Conservation (phyloP, 2,113 vertebrate genomes). For the Larimichthys polyactis region DNA sequence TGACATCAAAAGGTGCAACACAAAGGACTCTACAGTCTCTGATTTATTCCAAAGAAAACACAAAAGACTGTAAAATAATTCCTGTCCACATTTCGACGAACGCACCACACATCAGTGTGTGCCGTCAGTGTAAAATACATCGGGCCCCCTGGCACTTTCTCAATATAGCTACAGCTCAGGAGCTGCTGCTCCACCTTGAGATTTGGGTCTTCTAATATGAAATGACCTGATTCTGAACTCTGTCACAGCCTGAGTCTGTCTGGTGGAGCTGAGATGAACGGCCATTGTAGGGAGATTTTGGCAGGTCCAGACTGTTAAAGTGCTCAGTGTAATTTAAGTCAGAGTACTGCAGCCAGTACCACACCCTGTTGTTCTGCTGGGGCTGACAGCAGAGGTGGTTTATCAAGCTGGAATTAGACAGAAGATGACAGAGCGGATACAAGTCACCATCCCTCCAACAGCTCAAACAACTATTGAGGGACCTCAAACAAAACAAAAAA, state of each 20-base stretch:
- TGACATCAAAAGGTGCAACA: conserved; percentile 29
- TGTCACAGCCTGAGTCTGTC: conserved; percentile 61
- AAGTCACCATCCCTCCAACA: background rate
- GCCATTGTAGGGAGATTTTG: conserved; percentile 47
- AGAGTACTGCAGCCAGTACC: conserved; percentile 9
- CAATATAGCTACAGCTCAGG: conserved; percentile 52
- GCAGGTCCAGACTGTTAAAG: conserved; percentile 47
- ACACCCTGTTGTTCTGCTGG: conserved; percentile 17
- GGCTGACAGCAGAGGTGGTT: conserved; percentile 31
- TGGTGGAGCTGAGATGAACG: conserved; percentile 51
- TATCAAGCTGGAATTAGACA: conserved; percentile 36
- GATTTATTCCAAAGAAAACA: background rate
- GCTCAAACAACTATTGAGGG: background rate
- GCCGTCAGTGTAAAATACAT: conserved; percentile 52
- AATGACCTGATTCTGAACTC: conserved; percentile 69
- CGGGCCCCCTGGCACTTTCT: conserved; percentile 44
- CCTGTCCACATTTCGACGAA: conserved; percentile 11
- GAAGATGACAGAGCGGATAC: conserved; percentile 6
- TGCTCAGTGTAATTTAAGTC: conserved; percentile 65
- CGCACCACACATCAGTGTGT: conserved; percentile 13
- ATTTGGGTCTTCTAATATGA: conserved; percentile 57
- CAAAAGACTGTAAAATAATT: conserved; percentile 41
- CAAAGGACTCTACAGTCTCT: background rate
- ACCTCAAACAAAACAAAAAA: background rate
- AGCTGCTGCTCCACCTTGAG: conserved; percentile 53